Conservation (phyloP, 2,888 invertebrate genomes). For the Anoplius nigerrimus region DNA sequence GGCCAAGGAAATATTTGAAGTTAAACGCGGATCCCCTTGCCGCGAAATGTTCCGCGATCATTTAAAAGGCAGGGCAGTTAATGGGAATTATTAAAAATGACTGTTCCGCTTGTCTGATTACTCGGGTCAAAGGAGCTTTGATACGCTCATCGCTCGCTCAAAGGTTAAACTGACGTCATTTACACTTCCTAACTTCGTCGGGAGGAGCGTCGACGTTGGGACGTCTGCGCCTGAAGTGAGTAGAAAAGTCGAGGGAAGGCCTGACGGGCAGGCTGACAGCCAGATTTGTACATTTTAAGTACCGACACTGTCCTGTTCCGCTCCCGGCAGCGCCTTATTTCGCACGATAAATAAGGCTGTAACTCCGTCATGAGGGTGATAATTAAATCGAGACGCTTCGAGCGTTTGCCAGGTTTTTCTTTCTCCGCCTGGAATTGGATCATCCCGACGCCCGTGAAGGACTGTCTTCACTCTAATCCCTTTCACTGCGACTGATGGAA, state of each 20-base stretch:
- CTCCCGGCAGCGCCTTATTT: constrained; percentile 48
- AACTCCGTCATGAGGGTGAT: constrained; percentile 48
- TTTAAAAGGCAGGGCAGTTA: too few relatives aligned
- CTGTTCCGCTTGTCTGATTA: too few relatives aligned
- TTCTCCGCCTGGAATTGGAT: constrained; percentile 18
- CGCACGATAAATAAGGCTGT: constrained; percentile 58
- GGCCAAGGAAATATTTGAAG: too few relatives aligned
- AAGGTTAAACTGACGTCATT: constrained; percentile 56
- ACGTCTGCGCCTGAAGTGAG: constrained; percentile 41
- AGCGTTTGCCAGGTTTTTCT: constrained; percentile 33
- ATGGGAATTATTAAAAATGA: too few relatives aligned
- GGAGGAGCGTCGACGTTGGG: constrained; percentile 45
- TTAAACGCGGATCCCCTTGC: too few relatives aligned
- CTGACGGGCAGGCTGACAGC: constrained; percentile 62
- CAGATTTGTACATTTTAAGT: constrained; percentile 64
- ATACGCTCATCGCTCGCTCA: constrained; percentile 42
- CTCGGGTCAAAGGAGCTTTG: constrained; percentile 32
- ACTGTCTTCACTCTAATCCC: neutral
- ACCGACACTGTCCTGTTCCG: constrained; percentile 38
- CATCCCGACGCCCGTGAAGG: constrained; percentile 3
- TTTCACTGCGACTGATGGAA: too few relatives aligned
- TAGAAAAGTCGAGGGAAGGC: constrained; percentile 51
- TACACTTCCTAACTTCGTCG: constrained; percentile 56
- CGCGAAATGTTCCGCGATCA: too few relatives aligned
- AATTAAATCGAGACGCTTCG: constrained; percentile 56